These are phyloP conservation scores for Erythrocercus mccallii DNA, from an alignment of 2,113 vertebrate species.

Conservation along the genomic window DNA sequence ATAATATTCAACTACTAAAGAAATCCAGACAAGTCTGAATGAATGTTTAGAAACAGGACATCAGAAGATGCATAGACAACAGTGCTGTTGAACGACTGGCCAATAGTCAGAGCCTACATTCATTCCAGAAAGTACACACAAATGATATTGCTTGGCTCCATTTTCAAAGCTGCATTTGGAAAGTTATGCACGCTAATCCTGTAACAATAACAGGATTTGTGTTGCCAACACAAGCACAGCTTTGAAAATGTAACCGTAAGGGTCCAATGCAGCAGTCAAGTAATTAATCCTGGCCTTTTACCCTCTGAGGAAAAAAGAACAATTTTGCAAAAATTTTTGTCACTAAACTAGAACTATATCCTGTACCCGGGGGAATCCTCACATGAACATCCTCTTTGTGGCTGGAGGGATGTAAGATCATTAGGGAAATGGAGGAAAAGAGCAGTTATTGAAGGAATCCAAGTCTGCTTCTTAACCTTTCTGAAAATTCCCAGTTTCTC, in stretches of 20 bases:
- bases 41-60: constrained; percentile 4
- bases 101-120: constrained; percentile 47
- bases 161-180: constrained; percentile 62
- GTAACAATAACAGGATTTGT: constrained; percentile 66
- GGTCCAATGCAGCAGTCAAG: constrained; percentile 30
- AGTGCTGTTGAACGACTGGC: neutral
- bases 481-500: neutral
- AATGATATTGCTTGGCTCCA: constrained; percentile 63
- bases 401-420: neutral
- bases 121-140: constrained; percentile 60
- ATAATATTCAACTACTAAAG: neutral
- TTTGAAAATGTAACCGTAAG: constrained; percentile 60
- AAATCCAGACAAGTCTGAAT: constrained; percentile 23
- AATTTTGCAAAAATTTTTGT: constrained; percentile 7
- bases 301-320: neutral
- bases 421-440: constrained; percentile 20
- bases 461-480: neutral
- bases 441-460: neutral
- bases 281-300: constrained; percentile 26
- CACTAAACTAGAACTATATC: neutral
- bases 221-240: constrained; percentile 49
- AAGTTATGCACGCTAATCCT: constrained; percentile 67
- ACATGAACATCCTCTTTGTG: neutral
- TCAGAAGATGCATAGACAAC: neutral
- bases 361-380: neutral